phyloP scores from a whole-genome alignment of 2,113 vertebrate species.

The Stigmatopora argus region DNA sequence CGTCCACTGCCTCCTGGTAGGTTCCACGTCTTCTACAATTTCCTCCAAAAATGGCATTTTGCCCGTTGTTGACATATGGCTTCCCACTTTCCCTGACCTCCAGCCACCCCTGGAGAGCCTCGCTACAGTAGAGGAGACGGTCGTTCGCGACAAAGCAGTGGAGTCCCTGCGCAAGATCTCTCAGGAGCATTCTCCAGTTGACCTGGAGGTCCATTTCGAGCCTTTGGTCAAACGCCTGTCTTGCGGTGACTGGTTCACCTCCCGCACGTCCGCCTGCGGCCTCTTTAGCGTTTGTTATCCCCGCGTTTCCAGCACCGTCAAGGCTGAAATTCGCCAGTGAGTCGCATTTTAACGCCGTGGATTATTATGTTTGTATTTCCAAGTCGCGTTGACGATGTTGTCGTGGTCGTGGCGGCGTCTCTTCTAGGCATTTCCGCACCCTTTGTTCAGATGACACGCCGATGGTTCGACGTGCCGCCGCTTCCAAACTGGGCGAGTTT shows the following conservation, averaged over 20 bases:
- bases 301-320: slow-evolving; percentile 79
- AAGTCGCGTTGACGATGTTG: not conserved
- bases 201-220: slow-evolving; percentile 87
- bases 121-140: slow-evolving; percentile 87
- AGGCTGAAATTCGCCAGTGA: slow-evolving; percentile 87
- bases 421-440: slow-evolving; percentile 79
- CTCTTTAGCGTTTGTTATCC: slow-evolving; percentile 89
- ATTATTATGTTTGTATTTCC: not conserved
- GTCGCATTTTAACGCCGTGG: slow-evolving; percentile 31
- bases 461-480: slow-evolving; percentile 87
- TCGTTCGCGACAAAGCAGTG: slow-evolving; percentile 86
- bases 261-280: slow-evolving; percentile 85
- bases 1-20: slow-evolving; percentile 85
- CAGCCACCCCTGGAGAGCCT: slow-evolving; percentile 88
- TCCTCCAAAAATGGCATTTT: not conserved
- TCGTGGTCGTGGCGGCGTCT: too few relatives aligned
- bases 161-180: slow-evolving; percentile 88
- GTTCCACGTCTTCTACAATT: slow-evolving; percentile 16
- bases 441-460: slow-evolving; percentile 88
- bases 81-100: not conserved
- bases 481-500: slow-evolving; percentile 87
- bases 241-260: slow-evolving; percentile 89
- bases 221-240: slow-evolving; percentile 87
- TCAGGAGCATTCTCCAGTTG: slow-evolving; percentile 82
- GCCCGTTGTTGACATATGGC: not conserved